Evolutionary conservation across 2,888 invertebrate genomes (phyloP).

Genomic region (Mythimna lalbum): DNA sequence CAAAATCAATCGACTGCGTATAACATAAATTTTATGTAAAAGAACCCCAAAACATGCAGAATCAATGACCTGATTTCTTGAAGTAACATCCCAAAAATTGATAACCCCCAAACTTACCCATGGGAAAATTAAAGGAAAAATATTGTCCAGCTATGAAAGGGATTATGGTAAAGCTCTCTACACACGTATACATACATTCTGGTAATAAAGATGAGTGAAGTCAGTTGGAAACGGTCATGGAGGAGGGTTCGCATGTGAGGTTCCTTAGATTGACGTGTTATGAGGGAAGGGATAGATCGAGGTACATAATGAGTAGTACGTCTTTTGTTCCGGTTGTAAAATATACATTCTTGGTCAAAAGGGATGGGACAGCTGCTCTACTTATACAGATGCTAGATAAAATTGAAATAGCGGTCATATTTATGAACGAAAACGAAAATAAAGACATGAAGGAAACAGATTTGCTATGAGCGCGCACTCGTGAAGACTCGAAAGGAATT

Average conservation of each 20-base stretch:
- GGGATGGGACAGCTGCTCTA: not conserved
- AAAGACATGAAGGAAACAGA: too few species aligned
- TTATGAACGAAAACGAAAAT: too few species aligned
- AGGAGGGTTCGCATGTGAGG: constrained; percentile 42
- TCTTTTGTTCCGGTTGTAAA: constrained; percentile 25
- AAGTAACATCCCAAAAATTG: constrained; percentile 1
- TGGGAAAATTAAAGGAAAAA: constrained; percentile 26
- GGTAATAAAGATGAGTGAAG: constrained; percentile 47
- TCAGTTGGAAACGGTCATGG: constrained; percentile 43
- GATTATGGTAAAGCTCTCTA: constrained; percentile 8
- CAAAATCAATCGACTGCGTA: too few species aligned
- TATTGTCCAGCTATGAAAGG: constrained; percentile 17
- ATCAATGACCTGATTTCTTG: not conserved
- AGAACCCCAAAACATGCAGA: not conserved
- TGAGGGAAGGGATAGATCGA: constrained; percentile 18
- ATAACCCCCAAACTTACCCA: not conserved
- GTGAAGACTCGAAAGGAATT: too few species aligned
- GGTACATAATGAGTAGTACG: constrained; percentile 25
- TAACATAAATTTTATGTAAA: too few species aligned
- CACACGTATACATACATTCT: not conserved
- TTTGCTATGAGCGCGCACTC: too few species aligned
- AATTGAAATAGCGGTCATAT: too few species aligned
- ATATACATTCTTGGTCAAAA: not conserved
- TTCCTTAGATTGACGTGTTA: constrained; percentile 37
- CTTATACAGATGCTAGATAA: not conserved